These are phyloP conservation scores for Microctonus hyperodae DNA, from an alignment of 2,888 invertebrate genomes.

Conservation along the genomic window DNA sequence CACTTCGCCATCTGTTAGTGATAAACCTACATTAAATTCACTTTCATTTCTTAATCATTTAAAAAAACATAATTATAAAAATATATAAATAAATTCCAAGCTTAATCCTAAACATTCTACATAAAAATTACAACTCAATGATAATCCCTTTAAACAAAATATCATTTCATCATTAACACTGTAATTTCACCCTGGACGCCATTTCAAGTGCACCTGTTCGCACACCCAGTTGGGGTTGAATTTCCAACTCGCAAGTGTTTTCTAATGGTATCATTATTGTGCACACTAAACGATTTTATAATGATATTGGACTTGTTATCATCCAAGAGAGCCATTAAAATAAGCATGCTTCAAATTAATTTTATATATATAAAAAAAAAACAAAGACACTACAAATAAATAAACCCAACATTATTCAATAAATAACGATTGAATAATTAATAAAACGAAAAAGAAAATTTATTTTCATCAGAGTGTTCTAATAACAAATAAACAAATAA, in stretches of 20 bases:
- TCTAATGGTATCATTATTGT: slow-evolving; percentile 49
- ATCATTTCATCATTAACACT: background rate
- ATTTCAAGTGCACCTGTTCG: slow-evolving; percentile 11
- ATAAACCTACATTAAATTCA: background rate
- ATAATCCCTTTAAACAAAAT: too few species aligned
- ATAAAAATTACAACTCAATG: too few species aligned
- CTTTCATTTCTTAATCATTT: background rate
- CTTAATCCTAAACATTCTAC: too few species aligned
- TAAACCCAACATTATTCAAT: background rate
- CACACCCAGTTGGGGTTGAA: slow-evolving; percentile 29
- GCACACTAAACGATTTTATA: slow-evolving; percentile 47
- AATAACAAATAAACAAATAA: too few species aligned
- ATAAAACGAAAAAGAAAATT: background rate
- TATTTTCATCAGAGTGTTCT: background rate
- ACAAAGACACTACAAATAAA: too few species aligned
- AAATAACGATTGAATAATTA: background rate
- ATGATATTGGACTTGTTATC: slow-evolving; percentile 52
- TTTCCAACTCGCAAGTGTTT: slow-evolving; percentile 37
- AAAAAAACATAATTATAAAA: too few species aligned
- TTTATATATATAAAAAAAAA: background rate
- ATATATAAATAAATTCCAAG: too few species aligned
- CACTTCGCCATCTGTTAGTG: slow-evolving; percentile 44
- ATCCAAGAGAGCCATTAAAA: slow-evolving; percentile 45
- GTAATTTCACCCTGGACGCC: background rate
- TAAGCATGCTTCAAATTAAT: slow-evolving; percentile 33